Evolutionary conservation across 1,140 invertebrate species (phyloP).

Genomic region (Drosophila lacteicornis): DNA sequence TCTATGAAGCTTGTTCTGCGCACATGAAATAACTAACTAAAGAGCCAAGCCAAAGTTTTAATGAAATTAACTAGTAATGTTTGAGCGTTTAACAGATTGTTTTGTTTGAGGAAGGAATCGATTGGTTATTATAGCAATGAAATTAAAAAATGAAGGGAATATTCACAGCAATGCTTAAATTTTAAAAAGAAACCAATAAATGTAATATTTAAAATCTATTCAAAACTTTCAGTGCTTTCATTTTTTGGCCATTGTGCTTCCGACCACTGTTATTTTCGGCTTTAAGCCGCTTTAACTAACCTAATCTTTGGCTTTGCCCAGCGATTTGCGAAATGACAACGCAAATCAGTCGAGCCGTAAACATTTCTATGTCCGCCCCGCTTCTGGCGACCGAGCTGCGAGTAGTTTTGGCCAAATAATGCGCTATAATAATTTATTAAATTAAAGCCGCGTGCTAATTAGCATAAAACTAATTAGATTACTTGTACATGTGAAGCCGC

Average conservation of each 20-base stretch:
- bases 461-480: conserved; percentile 84
- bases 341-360: conserved; percentile 47
- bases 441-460: conserved; percentile 79
- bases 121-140: too few species aligned
- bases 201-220: not conserved
- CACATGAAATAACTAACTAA: conserved; percentile 26
- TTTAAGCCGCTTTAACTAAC: conserved; percentile 15
- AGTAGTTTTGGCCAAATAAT: conserved; percentile 68
- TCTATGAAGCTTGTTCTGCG: conserved; percentile 27
- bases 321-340: conserved; percentile 38
- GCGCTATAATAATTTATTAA: conserved; percentile 82
- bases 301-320: conserved; percentile 36
- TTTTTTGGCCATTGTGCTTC: not conserved
- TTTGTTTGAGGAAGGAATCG: not conserved
- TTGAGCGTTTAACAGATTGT: not conserved
- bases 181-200: not conserved
- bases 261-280: not conserved
- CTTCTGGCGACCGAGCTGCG: conserved; percentile 5
- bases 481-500: conserved; percentile 76
- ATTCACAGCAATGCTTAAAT: too few species aligned
- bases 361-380: conserved; percentile 18
- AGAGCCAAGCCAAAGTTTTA: conserved; percentile 36
- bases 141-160: not conserved
- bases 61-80: conserved; percentile 32
- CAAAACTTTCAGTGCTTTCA: too few species aligned